Base-by-base conservation (phyloP, 1,140 invertebrate genomes). In the Leptoteleia sp. region DNA sequence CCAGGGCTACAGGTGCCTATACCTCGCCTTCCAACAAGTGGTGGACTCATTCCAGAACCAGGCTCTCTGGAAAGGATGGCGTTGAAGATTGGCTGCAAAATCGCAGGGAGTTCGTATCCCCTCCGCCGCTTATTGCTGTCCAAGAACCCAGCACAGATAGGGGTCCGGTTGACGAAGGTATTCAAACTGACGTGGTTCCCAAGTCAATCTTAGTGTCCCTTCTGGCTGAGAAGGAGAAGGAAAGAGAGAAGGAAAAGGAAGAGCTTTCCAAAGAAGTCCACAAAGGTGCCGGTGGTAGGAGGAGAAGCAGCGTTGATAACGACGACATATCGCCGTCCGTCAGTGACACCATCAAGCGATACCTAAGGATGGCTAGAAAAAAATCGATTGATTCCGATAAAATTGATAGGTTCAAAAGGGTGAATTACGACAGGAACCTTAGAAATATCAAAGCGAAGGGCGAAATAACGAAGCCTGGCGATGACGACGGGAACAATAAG, bases 381-480 rank as follows among this genome's bases (percentile, higher is more conserved):
- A 96, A 96, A 77, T 95, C 94, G 45, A 92, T 94, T 0, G 94
- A 95, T 75, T 91, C 93, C 1, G 94, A 95, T 47, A 94, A 95
- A 83, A 91, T 91, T 1, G 95, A 95, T 81, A 91, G 94, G 11
- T 97, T 96, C 79, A 96, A 96, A 82, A 92, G 95, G 0, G 95
- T 97, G 0, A 97, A 97, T 81, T 97, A 97, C 80, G 96, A 97
- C 81, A 91, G 94, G 27, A 96, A 95, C 80, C 89, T 96, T 25
- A 86, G 95, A 1, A 95, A 96, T 65, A 96, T 96, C 15, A 96
- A 95, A 80, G 92, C 94, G 0, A 95, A 95, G 76, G 92, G 93
- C 0, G 93, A 93, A 84, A 94, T 93, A 1, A 93, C 93, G 1
- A 93, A 93, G 27, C 92, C 93, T 0, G 93, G 94, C 13, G 93